phyloP scores from a whole-genome alignment of 64 coral and sea anemone genomes.

The Cladopsammia gracilis region DNA sequence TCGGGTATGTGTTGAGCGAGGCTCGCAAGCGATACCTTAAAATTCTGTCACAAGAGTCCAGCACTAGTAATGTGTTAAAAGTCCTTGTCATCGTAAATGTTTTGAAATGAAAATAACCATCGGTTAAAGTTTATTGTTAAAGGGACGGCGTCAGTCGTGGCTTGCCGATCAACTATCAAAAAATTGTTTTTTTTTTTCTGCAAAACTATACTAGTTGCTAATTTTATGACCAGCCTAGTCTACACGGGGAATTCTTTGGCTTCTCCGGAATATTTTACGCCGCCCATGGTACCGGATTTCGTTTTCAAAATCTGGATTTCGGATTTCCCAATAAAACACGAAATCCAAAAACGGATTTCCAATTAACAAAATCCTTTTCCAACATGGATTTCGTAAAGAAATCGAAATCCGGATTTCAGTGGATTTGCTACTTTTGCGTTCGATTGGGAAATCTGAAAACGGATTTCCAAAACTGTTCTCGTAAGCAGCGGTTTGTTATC shows the following conservation, averaged over 20 bases:
- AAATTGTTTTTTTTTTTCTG: slow-evolving; percentile 51
- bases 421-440: too few relatives aligned
- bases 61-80: not conserved
- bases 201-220: not conserved
- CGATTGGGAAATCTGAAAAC: too few relatives aligned
- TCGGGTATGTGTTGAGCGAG: slow-evolving; percentile 11
- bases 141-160: not conserved
- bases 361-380: too few relatives aligned
- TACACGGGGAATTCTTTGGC: slow-evolving; percentile 28
- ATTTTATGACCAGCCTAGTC: slow-evolving; percentile 37
- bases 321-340: too few relatives aligned
- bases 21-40: slow-evolving; percentile 12
- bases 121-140: not conserved
- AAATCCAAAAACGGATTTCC: too few relatives aligned
- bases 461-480: too few relatives aligned
- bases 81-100: slow-evolving; percentile 37
- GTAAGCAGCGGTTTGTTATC: too few relatives aligned
- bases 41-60: not conserved
- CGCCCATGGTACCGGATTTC: not conserved
- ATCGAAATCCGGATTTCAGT: too few relatives aligned
- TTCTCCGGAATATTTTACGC: slow-evolving; percentile 26
- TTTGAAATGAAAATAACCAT: not conserved
- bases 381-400: too few relatives aligned
- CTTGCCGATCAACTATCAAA: slow-evolving; percentile 9
- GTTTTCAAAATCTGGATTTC: too few relatives aligned